Evolutionary conservation across 2,888 invertebrate genomes (phyloP).

Genomic region (Meliscaeva auricollis): DNA sequence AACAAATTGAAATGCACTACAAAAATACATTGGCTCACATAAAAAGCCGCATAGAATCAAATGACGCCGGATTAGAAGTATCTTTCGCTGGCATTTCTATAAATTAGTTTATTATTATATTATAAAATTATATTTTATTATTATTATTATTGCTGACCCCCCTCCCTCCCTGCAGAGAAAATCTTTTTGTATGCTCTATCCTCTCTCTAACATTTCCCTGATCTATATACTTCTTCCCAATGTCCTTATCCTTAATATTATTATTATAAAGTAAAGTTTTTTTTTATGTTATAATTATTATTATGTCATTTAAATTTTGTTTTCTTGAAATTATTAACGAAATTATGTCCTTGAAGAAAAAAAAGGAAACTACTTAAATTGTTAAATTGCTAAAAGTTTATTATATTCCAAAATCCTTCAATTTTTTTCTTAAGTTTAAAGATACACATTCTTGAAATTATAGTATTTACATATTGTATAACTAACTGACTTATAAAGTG

Average conservation of each 20-base stretch:
- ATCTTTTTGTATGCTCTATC: not conserved
- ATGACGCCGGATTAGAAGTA: conserved; percentile 82
- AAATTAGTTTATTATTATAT: conserved; percentile 79
- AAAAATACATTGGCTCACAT: conserved; percentile 94
- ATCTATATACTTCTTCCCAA: not conserved
- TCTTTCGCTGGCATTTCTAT: conserved; percentile 84
- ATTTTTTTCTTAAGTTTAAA: conserved; percentile 64
- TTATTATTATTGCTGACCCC: conserved; percentile 18
- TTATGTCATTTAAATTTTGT: conserved; percentile 43
- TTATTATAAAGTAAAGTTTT: conserved; percentile 5
- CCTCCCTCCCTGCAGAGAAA: conserved; percentile 2
- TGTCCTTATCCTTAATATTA: conserved; percentile 4
- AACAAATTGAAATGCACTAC: conserved; percentile 98
- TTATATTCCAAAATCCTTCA: conserved; percentile 46
- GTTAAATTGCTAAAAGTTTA: conserved; percentile 52
- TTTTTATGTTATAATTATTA: not conserved
- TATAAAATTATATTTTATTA: conserved; percentile 20
- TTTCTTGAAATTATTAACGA: conserved; percentile 42
- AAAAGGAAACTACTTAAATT: conserved; percentile 27
- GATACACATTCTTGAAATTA: conserved; percentile 77
- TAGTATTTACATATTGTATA: conserved; percentile 75
- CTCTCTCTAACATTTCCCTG: conserved; percentile 1
- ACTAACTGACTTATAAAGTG: conserved; percentile 71
- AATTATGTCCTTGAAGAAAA: conserved; percentile 38
- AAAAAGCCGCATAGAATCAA: conserved; percentile 86